These are phyloP conservation scores for human DNA, from an alignment of 2,113 vertebrate species.

Conservation along the genomic window GRCh38 chr15:29187501-29188000, in stretches of 20 bases:
- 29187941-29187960: background rate
- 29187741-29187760: background rate
- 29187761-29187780: background rate
- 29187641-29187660: background rate
- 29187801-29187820: background rate
- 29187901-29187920: too few relatives aligned
- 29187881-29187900: background rate
- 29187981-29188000: background rate
- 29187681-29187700: background rate
- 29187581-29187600: background rate
- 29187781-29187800: background rate
- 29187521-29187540: too few relatives aligned
- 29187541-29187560: too few relatives aligned
- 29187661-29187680: background rate
- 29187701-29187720: background rate
- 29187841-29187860: background rate
- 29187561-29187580: too few relatives aligned
- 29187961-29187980: background rate
- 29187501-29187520: too few relatives aligned
- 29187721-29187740: background rate
- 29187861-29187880: background rate
- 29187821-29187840: background rate
- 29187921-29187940: background rate
- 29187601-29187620: too few relatives aligned
- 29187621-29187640: background rate